A percentile compares a stretch with the other conserved stretches of the same genome.
Conservation (phyloP, 1,140 invertebrate genomes). For the Eciton burchellii region DNA sequence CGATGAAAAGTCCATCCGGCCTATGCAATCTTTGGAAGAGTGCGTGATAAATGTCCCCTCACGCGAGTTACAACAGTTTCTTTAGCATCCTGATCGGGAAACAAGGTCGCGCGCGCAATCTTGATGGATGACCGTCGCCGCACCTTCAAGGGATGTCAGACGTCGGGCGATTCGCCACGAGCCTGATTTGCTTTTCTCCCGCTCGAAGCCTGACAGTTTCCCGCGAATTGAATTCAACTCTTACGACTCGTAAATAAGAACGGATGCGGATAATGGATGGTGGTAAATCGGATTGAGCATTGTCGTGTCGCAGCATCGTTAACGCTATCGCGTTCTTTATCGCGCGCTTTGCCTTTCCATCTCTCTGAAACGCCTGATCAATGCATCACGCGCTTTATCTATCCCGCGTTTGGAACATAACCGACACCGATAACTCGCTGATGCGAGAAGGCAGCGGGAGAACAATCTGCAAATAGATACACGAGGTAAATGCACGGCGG, state of each 20-base stretch:
- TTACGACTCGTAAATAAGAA: neutral
- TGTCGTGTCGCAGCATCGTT: too few species aligned
- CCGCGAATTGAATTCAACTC: neutral
- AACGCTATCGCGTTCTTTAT: too few species aligned
- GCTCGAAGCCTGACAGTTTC: neutral
- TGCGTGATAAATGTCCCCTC: slow-evolving; percentile 43
- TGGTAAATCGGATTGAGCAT: too few species aligned
- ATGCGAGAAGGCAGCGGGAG: slow-evolving; percentile 23
- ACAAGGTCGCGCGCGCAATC: neutral
- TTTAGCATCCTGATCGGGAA: slow-evolving; percentile 26
- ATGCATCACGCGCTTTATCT: too few species aligned
- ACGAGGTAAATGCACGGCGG: too few species aligned
- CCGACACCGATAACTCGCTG: neutral
- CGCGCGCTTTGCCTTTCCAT: too few species aligned
- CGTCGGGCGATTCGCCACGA: neutral
- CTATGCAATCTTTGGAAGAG: slow-evolving; percentile 1
- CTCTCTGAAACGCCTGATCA: too few species aligned
- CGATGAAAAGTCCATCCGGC: slow-evolving; percentile 42
- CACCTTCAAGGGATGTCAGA: neutral
- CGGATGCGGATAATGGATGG: too few species aligned
- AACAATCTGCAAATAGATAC: neutral
- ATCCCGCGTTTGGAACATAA: too few species aligned
- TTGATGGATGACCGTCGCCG: neutral
- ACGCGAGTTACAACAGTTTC: slow-evolving; percentile 3
- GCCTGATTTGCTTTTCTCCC: neutral